Evolutionary conservation across 2,797 vertebrate genomes (phyloP), one percentile per base, ranked within the genome.

Genomic region (Scomberomorus guttatus): DNA sequence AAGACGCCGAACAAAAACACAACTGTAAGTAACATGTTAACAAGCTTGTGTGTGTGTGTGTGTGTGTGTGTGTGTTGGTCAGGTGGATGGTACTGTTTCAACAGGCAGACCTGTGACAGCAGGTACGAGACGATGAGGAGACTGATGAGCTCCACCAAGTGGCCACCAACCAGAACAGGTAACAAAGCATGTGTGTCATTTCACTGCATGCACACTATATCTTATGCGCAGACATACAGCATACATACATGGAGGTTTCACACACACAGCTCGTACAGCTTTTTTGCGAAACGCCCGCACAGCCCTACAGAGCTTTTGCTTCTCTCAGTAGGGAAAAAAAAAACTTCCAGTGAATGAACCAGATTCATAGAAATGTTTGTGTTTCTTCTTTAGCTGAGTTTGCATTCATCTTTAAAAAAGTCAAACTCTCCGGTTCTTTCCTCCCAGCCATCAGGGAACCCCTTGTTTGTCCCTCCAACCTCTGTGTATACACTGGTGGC

Each of bases 41-140:
- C 18, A 50, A 50, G 46, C 46, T 20, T 56, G 54, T 25, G 48
- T 68, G 70, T 69, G n/a, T 59, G 57, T 60, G 64, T 60, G 58
- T 62, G 15, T 74, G 57, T 74, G 39, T 77, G 69, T 78, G 22
- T 75, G 80, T 69, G 66, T 57, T 52, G 15, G 62, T 69, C 89
- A 99, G 98, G 98, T 56, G 98, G 98, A 63, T 98, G 97, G 97
- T 98, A 98, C 94, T 99, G 97, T 84, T 98, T 98, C 92, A 97
- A 92, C 92, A 96, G 94, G 65, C 96, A 98, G 87, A 98, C 96
- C 87, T 99, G 98, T 76, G 96, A 96, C 81, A 95, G 94, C 82
- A 95, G 98, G 73, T 98, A 96, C 32, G 95, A 96, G 89, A 96
- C 95, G 27, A 96, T 97, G 96, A 94, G 95, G 66, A 93, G 95